Evolutionary conservation across 2,113 vertebrate species (phyloP).

Genomic region (Chrysochloris asiatica): DNA sequence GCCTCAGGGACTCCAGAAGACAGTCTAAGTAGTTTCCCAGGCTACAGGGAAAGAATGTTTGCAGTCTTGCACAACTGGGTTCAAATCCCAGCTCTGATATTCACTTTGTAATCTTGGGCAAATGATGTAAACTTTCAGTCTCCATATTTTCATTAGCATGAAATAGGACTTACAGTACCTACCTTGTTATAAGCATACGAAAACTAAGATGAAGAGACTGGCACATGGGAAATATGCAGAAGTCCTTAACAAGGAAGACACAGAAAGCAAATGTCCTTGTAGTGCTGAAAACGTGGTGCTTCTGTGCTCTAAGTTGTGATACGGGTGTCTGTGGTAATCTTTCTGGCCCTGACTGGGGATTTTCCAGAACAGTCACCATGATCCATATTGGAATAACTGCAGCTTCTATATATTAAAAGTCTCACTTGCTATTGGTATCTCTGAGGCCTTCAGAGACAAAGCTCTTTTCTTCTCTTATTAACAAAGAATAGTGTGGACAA

Average conservation of each 20-base stretch:
- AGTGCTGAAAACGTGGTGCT: neutral
- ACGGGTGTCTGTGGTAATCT: neutral
- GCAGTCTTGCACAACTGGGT: neutral
- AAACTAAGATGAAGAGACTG: neutral
- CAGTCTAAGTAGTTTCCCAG: neutral
- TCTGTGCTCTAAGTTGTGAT: neutral
- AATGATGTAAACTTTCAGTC: neutral
- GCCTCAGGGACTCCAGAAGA: neutral
- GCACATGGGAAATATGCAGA: neutral
- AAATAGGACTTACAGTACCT: neutral
- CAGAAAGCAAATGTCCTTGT: neutral
- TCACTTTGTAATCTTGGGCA: neutral
- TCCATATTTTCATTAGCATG: neutral
- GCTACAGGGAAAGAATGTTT: neutral
- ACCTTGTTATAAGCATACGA: neutral
- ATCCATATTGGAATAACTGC: neutral
- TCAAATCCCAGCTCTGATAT: neutral
- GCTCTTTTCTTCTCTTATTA: constrained; percentile 12
- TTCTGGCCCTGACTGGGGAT: constrained; percentile 16
- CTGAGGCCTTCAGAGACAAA: neutral
- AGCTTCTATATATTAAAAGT: constrained; percentile 17
- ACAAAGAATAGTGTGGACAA: neutral
- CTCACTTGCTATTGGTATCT: neutral
- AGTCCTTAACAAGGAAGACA: constrained; percentile 22
- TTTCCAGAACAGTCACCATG: constrained; percentile 14